Conservation (phyloP, 2,797 vertebrate genomes). For the Onychomys arenicola region DNA sequence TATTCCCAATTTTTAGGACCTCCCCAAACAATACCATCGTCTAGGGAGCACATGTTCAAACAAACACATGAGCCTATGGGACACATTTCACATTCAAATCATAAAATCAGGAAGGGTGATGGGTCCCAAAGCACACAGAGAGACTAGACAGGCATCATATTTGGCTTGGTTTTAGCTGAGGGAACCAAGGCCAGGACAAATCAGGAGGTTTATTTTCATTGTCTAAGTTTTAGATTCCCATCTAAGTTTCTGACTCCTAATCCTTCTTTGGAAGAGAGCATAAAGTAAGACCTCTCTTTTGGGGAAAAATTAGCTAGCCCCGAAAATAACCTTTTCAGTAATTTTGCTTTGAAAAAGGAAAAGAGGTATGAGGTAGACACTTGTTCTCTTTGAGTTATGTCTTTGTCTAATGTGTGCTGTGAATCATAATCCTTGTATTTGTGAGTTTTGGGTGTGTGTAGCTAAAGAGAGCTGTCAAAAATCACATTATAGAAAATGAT, state of each 20-base stretch:
- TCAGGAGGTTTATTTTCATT: neutral
- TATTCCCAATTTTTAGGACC: neutral
- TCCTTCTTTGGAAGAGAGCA: neutral
- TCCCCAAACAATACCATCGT: neutral
- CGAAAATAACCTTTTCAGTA: neutral
- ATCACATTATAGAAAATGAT: neutral
- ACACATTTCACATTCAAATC: neutral
- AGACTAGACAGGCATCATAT: neutral
- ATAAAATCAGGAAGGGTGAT: neutral
- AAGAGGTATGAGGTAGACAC: neutral
- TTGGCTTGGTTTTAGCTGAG: neutral
- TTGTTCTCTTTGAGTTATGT: neutral
- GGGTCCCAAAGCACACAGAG: neutral
- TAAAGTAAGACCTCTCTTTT: neutral
- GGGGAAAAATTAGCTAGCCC: neutral
- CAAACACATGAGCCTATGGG: neutral
- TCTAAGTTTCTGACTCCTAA: neutral
- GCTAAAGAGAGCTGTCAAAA: neutral
- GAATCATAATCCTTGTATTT: neutral
- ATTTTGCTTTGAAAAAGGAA: constrained; percentile 11
- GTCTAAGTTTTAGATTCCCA: neutral
- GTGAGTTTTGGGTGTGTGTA: neutral
- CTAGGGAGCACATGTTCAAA: neutral
- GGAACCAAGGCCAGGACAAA: neutral
- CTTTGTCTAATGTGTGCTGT: neutral